Conservation (phyloP, 2,797 vertebrate species). For the Girardinus metallicus region DNA sequence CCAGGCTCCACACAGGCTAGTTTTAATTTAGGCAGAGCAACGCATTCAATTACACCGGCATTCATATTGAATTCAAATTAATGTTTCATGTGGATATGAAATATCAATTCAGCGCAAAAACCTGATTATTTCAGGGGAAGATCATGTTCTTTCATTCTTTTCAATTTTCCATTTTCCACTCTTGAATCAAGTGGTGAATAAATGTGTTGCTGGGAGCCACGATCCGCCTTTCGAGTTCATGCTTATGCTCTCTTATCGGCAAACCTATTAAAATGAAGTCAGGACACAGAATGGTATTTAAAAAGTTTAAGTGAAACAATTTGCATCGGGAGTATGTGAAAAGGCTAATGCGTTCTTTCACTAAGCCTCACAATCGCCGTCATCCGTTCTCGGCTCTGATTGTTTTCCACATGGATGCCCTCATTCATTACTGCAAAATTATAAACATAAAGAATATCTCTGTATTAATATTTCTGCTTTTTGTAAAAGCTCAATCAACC, state of each 20-base stretch:
- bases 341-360: constrained; percentile 85
- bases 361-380: constrained; percentile 83
- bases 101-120: constrained; percentile 72
- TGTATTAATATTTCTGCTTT: constrained; percentile 88
- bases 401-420: constrained; percentile 88
- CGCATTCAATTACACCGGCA: constrained; percentile 69
- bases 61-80: constrained; percentile 74
- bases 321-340: constrained; percentile 84
- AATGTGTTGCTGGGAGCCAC: constrained; percentile 64
- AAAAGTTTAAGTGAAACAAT: constrained; percentile 87
- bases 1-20: constrained; percentile 42
- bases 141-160: constrained; percentile 76
- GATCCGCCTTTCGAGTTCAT: constrained; percentile 71
- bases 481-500: constrained; percentile 89
- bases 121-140: constrained; percentile 68
- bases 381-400: constrained; percentile 82
- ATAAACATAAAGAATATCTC: constrained; percentile 90
- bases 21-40: constrained; percentile 61
- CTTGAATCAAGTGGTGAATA: constrained; percentile 65
- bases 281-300: constrained; percentile 83
- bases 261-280: constrained; percentile 82
- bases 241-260: constrained; percentile 76
- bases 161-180: constrained; percentile 70
- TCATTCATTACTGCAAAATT: constrained; percentile 89
- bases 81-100: constrained; percentile 74